Base-by-base conservation (phyloP, 92 coral and sea anemone species). In the Heliopora coerulea region DNA sequence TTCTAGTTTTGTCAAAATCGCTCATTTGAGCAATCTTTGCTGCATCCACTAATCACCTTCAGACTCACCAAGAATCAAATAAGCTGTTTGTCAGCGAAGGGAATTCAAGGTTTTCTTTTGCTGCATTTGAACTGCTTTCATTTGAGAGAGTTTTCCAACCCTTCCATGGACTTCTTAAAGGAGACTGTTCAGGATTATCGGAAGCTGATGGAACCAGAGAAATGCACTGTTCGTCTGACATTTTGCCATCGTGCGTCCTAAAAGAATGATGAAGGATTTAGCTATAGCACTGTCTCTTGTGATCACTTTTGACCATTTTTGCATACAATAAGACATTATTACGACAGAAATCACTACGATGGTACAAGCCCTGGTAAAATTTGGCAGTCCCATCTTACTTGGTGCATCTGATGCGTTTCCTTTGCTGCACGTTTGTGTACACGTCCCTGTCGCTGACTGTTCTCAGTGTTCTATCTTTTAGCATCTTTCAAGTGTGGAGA, bases 61-160 rank as follows among this genome's bases (percentile, higher is more conserved):
- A 54, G 24, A 54, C 79, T 61, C 42, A 79, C 82, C 42, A 48
- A 73, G 78, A 78, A 79, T 77, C 56, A 37, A 84, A 86, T 12
- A 62, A 17, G 42, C 82, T 59, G 48, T 75, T 59, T 19, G 89
- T 83, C 64, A 92, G 90, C 41, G 93, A 87, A 31, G 97, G 97
- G 32, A 89, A 92, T 21, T 92, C 96, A 4, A 68, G 72, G 35
- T 28, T 65, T 19, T 74, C 78, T 37, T 79, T 59, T 49, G 28
- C 52, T 23, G 19, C 26, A 14, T 67, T 54, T 46, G 74, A 59
- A 67, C 74, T 67, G 13, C 41, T 27, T 46, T 67, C 74, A 67
- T 67, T 67, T 44, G 74, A 67, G 6, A 67, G 37, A 11, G 59
- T 1, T 49, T 67, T 67, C 74, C 74, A 67, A 29, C 74, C 74